Evolutionary conservation across 2,888 invertebrate species (phyloP), one percentile per base, ranked within the genome.

Genomic region (Panorpa germanica): DNA sequence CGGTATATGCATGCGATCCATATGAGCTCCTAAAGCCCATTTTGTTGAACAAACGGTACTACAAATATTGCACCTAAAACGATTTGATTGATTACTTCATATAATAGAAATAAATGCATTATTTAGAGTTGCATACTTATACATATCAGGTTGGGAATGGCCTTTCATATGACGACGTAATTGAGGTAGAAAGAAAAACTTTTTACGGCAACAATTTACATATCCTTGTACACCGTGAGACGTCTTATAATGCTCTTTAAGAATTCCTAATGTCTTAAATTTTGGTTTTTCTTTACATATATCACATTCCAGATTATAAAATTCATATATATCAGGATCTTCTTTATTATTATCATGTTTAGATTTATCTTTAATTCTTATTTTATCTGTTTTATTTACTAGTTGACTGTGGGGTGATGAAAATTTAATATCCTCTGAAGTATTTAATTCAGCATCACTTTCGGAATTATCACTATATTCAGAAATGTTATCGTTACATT

Each of bases 1-100:
- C 7, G 39, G 39, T 21, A 39, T 26, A 33, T 39, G 39, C 19
- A n/a, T n/a, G n/a, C 36, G 37, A 26, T 36, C 36, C 37, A 39
- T 35, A 29, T 39, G 39, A 16, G 35, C 35, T 13, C 34, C 24
- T 11, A 39, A 15, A 7, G 37, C 29, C 5, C 35, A 29, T 26
- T 36, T 35, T 27, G 35, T 39, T 34, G 37, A 37, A 28, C 36
- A 32, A 19, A 10, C 31, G 13, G 37, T 37, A 5, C 33, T 32
- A 22, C 39, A 39, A 6, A 29, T 12, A 3, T 37, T 35, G 18
- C 38, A 38, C 18, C 38, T 38, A 13, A 8, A 34, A 32, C 5
- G 10, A 5, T 11, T 9, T 14, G 22, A 3, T 5, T 25, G 10
- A 9, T 14, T 14, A 27, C 18, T 10, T 9, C 11, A 27, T 11